Evolutionary conservation across 2,888 invertebrate species (phyloP), one percentile per base, ranked within the genome.

Genomic region (Schizaphis graminum): DNA sequence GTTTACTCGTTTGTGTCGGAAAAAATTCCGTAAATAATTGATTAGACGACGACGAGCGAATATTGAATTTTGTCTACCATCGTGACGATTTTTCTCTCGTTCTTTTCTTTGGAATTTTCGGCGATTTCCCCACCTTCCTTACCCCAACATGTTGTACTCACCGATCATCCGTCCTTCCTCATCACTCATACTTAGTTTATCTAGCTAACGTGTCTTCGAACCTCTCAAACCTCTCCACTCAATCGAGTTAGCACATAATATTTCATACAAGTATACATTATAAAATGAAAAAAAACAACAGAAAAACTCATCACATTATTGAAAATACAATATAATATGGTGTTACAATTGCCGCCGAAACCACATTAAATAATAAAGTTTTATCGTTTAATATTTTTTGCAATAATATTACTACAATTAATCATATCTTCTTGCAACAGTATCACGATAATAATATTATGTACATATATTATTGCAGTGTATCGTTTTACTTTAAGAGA

Each of bases 11-110:
- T 35, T 35, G 35, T 77, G 77, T 35, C 28, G 47, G 47, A 16
- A 86, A 28, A 86, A 86, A 86, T 47, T 47, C 28, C 16, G 44
- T 47, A 86, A 86, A 44, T 86, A 86, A 86, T 86, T 86, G 86
- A 86, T 86, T 47, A 47, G 47, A 86, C 86, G 47, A n/a, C 86
- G 28, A 44, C 86, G 28, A 44, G 26, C 44, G 77, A 77, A 77
- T 77, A 77, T 77, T 77, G 77, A 77, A 77, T 77, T 77, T 77
- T 77, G 35, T 77, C 77, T 77, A 21, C 77, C 35, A 77, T 77
- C 77, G 77, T 77, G 77, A 35, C 35, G 35, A 77, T 77, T 77
- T 77, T 77, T 35, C 35, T 77, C 21, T 77, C 77, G 35, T 77
- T 35, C 77, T 77, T 35, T 77, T 77, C 35, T 77, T 35, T 77